A percentile compares a stretch with the other conserved stretches of the same genome.
Conservation (phyloP, 2,797 vertebrate species). For the Lepus oiostolus region DNA sequence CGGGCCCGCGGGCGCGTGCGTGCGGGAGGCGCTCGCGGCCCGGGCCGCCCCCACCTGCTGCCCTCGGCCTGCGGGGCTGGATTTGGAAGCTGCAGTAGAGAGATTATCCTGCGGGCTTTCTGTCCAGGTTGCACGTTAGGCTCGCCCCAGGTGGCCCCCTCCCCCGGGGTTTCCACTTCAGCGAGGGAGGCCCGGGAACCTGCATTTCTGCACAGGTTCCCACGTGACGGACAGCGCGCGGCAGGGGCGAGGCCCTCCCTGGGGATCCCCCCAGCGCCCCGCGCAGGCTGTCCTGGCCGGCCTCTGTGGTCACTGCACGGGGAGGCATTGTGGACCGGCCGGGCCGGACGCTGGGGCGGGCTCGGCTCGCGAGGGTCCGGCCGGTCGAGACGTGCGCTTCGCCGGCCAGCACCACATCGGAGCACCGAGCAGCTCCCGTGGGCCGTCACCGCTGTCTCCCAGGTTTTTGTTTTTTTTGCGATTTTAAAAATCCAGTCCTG, state of each 20-base stretch:
- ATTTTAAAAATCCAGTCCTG: not conserved
- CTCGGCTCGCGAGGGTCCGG: too few relatives aligned
- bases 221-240: not conserved
- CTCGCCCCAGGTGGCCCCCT: not conserved
- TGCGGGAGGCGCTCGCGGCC: not conserved
- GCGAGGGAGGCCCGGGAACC: not conserved
- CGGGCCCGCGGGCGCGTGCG: not conserved
- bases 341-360: too few relatives aligned
- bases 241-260: too few relatives aligned
- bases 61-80: not conserved
- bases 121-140: not conserved
- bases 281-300: too few relatives aligned
- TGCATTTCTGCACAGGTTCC: constrained; percentile 47
- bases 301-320: too few relatives aligned
- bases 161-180: not conserved
- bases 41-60: not conserved
- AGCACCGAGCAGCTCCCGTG: not conserved
- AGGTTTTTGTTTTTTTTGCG: not conserved
- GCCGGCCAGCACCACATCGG: not conserved
- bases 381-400: too few relatives aligned
- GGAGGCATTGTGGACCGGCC: too few relatives aligned
- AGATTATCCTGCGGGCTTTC: constrained; percentile 32
- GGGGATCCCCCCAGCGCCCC: too few relatives aligned
- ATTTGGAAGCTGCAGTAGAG: constrained; percentile 5
- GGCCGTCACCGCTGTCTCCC: not conserved